These are phyloP conservation scores for Rhinolophus ferrumequinum DNA, from an alignment of 2,113 vertebrate species.

Conservation along the genomic window DNA sequence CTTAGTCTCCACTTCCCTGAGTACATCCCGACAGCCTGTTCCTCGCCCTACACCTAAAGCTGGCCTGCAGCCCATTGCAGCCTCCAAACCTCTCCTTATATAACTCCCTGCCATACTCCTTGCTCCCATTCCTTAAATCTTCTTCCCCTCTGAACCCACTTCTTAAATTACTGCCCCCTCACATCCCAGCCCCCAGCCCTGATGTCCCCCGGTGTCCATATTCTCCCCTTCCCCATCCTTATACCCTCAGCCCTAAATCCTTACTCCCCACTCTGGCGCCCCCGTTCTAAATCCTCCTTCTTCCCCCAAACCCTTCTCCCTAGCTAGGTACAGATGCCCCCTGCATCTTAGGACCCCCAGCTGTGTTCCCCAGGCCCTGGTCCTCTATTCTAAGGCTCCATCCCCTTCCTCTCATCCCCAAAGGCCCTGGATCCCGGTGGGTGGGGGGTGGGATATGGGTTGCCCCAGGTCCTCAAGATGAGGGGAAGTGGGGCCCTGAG, in stretches of 20 bases:
- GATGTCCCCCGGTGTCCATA: neutral
- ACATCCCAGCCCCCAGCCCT: neutral
- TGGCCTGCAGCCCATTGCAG: neutral
- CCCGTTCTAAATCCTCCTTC: neutral
- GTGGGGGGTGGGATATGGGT: neutral
- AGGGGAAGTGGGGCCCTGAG: neutral
- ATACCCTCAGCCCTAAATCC: neutral
- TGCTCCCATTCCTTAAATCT: neutral
- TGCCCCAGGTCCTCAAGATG: neutral
- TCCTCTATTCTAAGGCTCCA: neutral
- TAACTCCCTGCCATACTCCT: neutral
- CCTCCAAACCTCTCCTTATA: no score
- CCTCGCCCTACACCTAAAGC: neutral
- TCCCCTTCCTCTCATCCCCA: neutral
- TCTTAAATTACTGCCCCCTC: neutral
- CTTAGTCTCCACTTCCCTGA: neutral
- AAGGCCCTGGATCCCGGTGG: fast-evolving
- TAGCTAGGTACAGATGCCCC: neutral
- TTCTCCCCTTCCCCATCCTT: neutral
- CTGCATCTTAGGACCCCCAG: neutral
- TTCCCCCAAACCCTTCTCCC: neutral
- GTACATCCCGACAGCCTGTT: neutral
- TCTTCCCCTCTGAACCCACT: neutral
- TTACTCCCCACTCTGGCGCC: neutral
- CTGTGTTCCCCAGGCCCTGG: neutral